Base-by-base conservation (phyloP, 2,888 invertebrate species). In the Drosophila anomelani region DNA sequence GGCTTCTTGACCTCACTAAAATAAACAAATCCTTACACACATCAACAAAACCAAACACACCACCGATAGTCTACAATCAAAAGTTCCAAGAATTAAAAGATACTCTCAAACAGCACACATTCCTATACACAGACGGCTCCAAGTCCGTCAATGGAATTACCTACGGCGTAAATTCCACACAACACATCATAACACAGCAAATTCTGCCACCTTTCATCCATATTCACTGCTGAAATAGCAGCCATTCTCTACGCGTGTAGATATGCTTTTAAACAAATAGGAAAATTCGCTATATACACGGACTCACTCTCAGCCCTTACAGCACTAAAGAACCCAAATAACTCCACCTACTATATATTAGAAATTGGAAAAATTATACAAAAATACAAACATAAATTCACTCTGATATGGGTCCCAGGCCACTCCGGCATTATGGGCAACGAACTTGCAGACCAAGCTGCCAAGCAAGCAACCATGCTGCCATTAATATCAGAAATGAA, bases 321-420 rank as follows among this genome's bases (percentile, higher is more conserved):
- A 29, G 34, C 36, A 36, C 13, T 55, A 17, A 17, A 49, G 17
- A 61, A 61, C 36, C 36, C 44, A 0, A 54, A 53, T 10, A 61
- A 54, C 41, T 10, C 3, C 5, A 41, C 4, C 10, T 41, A 41
- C 41, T 41, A 41, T 8, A 41, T 3, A 17, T 3, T 17, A 17
- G 41, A 41, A 41, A 17, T 41, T 17, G 29, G n/a, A 9, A n/a
- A 26, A n/a, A 46, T 23, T 26, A 43, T 23, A 0, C 3, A 23
- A 0, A 23, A 23, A 4, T 23, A n/a, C n/a, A n/a, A n/a, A 23
- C 3, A 23, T 23, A 29, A 29, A 29, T 29, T 29, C 2, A 8
- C 8, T 7, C 8, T 29, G 8, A 29, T 29, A 29, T 29, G 29
- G 29, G 8, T 29, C 8, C 29, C 29, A 29, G 29, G 29, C 1